Conservation (phyloP, 92 coral and sea anemone species). For the Palythoa heliodiscus region DNA sequence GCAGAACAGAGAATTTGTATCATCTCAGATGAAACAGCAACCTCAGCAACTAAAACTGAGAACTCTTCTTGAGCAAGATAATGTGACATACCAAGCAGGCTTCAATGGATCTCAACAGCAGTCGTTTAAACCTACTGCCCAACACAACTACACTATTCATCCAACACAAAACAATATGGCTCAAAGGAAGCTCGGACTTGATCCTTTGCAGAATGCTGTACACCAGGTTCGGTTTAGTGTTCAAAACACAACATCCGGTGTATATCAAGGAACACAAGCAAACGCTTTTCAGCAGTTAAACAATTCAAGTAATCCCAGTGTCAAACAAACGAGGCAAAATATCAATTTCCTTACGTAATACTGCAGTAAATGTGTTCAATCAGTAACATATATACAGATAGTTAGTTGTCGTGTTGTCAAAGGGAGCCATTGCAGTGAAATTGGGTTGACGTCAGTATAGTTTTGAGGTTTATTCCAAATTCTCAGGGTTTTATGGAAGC, state of each 20-base stretch:
- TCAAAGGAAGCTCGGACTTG: conserved; percentile 4
- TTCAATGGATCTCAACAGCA: conserved; percentile 25
- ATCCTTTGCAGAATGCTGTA: not conserved
- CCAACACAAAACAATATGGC: conserved; percentile 30
- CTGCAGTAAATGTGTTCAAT: not conserved
- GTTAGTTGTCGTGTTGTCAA: not conserved
- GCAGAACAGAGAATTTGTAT: conserved; percentile 12
- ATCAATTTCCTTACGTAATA: conserved; percentile 20
- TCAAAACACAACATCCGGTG: not conserved
- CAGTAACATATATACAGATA: not conserved
- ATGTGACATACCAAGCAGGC: not conserved
- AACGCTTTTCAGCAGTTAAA: conserved; percentile 19
- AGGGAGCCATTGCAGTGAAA: not conserved
- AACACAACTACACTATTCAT: conserved; percentile 24
- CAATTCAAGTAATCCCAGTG: conserved; percentile 3
- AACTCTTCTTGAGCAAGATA: conserved; percentile 7
- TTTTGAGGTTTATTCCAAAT: not conserved
- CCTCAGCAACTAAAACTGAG: conserved; percentile 1
- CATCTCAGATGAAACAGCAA: conserved; percentile 18
- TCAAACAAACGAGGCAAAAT: conserved; percentile 5
- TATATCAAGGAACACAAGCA: not conserved
- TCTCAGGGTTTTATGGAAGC: not conserved
- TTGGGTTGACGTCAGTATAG: not conserved
- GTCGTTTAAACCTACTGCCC: not conserved
- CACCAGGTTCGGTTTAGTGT: conserved; percentile 15